Base-by-base conservation (phyloP, 2,888 invertebrate species). In the Cryptus armator region DNA sequence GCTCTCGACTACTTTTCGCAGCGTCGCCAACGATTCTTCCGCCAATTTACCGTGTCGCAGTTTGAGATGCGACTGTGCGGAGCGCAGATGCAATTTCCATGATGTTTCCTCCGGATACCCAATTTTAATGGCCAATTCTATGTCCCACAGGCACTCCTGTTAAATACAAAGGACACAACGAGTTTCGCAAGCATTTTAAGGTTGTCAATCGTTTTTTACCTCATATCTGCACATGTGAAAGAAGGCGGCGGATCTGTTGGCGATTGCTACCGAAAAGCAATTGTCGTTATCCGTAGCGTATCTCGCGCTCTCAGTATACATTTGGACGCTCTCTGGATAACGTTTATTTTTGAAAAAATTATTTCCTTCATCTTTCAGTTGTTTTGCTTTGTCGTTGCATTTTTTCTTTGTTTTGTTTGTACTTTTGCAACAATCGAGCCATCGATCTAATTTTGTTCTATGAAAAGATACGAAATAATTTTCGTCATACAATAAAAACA, bases 191-290 rank as follows among this genome's bases (percentile, higher is more conserved):
- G 9, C 1, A 37, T 37, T 37, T 37, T 9, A 1, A 5, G 37
- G 9, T 37, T 6, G 24, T 24, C 24, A 24, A 37, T 37, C 37
- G 37, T 37, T 37, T 5, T 7, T 37, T 92, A 96, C 96, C 94
- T 96, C 91, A 92, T 94, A 96, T 89, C 94, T 94, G 80, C 95
- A 94, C 91, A 96, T 91, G 87, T 95, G 94, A 89, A 96, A 94
- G 64, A 96, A 94, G 9, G 96, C 95, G 19, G 96, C 97, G 12
- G 97, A 97, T 91, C 97, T 94, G 89, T 97, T 97, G 0, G 96
- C 96, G 75, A 96, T 93, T 0, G 96, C 96, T 68, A 96, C 91
- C 0, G 96, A 94, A 88, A 95, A 95, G 92, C 96, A 95, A 12
- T 95, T 93, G 64, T 95, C 95, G 44, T 94, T 92, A 48, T 94